These are phyloP conservation scores for Panagrolaimus sp. DNA, from an alignment of 1,140 invertebrate species.

Conservation along the genomic window DNA sequence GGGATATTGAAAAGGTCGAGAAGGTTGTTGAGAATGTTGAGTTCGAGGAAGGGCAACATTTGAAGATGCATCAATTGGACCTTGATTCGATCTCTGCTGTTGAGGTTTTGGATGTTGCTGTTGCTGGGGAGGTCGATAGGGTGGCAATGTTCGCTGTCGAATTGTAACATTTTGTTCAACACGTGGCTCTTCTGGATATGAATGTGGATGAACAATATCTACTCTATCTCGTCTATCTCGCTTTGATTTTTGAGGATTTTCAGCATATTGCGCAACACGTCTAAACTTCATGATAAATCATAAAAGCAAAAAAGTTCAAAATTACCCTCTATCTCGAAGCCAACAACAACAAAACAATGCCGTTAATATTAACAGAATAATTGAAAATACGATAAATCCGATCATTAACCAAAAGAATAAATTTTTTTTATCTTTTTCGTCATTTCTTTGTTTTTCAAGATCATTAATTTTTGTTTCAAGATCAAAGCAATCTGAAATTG, in stretches of 20 bases:
- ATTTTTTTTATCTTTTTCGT: background rate
- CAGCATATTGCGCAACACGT: background rate
- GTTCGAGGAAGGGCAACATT: background rate
- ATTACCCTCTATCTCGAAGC: background rate
- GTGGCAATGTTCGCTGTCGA: background rate
- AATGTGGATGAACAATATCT: constrained; percentile 1
- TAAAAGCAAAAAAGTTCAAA: background rate
- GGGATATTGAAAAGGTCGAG: constrained; percentile 1
- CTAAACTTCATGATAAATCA: background rate
- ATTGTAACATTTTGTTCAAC: background rate
- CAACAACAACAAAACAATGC: background rate
- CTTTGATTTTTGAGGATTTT: background rate
- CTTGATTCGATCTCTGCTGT: background rate
- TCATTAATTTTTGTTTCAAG: background rate
- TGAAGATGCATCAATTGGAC: background rate
- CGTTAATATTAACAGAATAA: background rate
- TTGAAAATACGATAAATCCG: background rate
- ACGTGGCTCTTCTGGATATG: background rate
- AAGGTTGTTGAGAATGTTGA: constrained; percentile 2
- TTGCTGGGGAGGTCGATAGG: constrained; percentile 1
- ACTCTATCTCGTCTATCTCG: background rate
- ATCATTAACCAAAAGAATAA: background rate
- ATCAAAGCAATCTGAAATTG: too few relatives aligned
- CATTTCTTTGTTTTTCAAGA: background rate
- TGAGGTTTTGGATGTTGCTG: background rate